Evolutionary conservation across 2,113 vertebrate genomes (phyloP), one percentile per base, ranked within the genome.

Genomic region (Paramormyrops kingsleyae): DNA sequence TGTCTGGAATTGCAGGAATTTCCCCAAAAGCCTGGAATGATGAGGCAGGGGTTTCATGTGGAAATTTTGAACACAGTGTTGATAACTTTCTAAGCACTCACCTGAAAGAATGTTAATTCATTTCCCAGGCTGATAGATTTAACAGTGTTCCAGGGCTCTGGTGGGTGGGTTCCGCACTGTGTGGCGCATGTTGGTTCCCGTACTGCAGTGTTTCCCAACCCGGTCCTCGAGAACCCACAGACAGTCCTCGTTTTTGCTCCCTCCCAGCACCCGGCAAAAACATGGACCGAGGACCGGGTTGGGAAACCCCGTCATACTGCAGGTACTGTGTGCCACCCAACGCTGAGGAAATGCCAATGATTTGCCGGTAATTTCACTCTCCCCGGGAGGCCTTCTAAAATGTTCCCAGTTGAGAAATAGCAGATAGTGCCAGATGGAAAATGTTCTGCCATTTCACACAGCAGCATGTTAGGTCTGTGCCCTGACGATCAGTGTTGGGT

Each of bases 1-100:
- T 87, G 59, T 9, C 39, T 31, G 56, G 84, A 87, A 87, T 87
- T 49, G 84, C 24, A 74, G 50, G 62, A 74, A 74, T 88, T 88
- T 88, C 88, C 88, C 52, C 13, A 24, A 47, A 70, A 47, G 31
- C 21, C 24, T 77, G 66, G 46, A 19, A 89, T 35, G 44, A 89
- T 35, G 46, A 74, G 4, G 27, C 42, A 53, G 47, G 13, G 47
- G 31, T 80, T 89, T 83, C 88, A 31, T 83, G 88, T 12, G 27
- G 88, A 19, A 27, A 8, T 52, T 87, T 70, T 77, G 13, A 88
- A 74, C 88, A 88, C 56, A 47, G 35, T 47, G 59, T 44, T 70
- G 44, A 44, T 88, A n/a, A 88, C 53, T 74, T 27, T 88, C 27
- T 87, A 44, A 47, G 27, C 66, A 47, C 39, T 42, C 21, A 47